Evolutionary conservation across 1,140 invertebrate species (phyloP), one percentile per base, ranked within the genome.

Genomic region (Brachionus sp.): DNA sequence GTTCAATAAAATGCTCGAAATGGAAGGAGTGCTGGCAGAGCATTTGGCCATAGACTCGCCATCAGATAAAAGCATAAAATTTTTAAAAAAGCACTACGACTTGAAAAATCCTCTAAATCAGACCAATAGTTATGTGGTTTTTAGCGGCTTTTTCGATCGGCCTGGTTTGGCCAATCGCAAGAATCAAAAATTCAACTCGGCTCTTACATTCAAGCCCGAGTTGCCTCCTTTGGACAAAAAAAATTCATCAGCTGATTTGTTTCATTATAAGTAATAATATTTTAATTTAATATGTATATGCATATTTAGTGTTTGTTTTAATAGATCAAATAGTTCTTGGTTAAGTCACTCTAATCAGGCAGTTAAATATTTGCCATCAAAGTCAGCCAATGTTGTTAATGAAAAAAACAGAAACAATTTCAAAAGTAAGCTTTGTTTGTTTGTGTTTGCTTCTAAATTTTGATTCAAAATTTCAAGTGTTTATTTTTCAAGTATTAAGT

Each of bases 71-170:
- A 93, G 96, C 85, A 89, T 95, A 46, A 91, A 91, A 19, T 97
- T 97, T 87, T 88, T 97, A 0, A 89, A 90, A 10, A 95, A 95
- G 87, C 93, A 96, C 88, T 97, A 95, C 86, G 90, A 90, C 57
- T 90, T 95, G 5, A 88, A 89, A 33, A 90, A 90, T 68, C 91
- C 92, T 19, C 92, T 95, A 85, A 92, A 92, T 9, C 94, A 95
- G 87, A 92, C 93, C 80, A 95, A 95, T 87, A 95, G 95, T 88
- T 96, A 94, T 90, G 94, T 95, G 2, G 91, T 95, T 29, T 96
- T 92, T 87, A 91, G 92, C 84, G 93, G 93, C 84, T 96, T 95
- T 88, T 95, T 96, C 85, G 90, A 90, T 39, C 86, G 89, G 82
- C 82, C 19, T 5, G 29, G n/a, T 75, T 25, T 75, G 44, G 7